phyloP scores from a whole-genome alignment of 2,888 invertebrate species.

The Zaprionus obscuricornis region DNA sequence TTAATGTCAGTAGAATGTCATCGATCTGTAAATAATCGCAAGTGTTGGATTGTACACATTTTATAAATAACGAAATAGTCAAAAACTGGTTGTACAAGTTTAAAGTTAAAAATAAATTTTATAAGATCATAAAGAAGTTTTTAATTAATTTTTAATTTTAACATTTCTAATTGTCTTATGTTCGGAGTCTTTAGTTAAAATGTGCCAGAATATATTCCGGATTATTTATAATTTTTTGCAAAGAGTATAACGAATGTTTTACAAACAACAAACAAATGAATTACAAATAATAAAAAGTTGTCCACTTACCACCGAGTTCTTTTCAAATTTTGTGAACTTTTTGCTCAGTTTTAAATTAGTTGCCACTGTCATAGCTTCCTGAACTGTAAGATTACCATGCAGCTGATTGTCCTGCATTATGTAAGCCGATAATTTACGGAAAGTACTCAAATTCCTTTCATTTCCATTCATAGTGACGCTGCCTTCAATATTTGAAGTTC shows the following conservation, averaged over 20 bases:
- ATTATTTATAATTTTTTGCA: no score
- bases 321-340: constrained; percentile 88
- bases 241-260: no score
- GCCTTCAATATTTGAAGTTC: constrained; percentile 91
- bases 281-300: no score
- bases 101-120: constrained; percentile 14
- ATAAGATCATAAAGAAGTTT: constrained; percentile 1
- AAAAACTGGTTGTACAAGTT: constrained; percentile 3
- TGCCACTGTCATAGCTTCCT: constrained; percentile 97
- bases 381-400: constrained; percentile 95
- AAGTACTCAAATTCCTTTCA: constrained; percentile 92
- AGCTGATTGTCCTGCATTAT: constrained; percentile 98
- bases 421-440: constrained; percentile 96
- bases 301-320: constrained; percentile 91
- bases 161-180: not conserved
- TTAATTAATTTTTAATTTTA: constrained; percentile 25
- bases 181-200: not conserved
- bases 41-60: not conserved
- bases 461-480: constrained; percentile 93
- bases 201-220: no score
- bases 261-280: no score
- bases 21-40: constrained; percentile 88
- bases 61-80: constrained; percentile 1
- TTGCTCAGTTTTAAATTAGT: constrained; percentile 94
- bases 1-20: constrained; percentile 95